Evolutionary conservation across 2,113 vertebrate genomes (phyloP).

Genomic region (Oriolus oriolus): DNA sequence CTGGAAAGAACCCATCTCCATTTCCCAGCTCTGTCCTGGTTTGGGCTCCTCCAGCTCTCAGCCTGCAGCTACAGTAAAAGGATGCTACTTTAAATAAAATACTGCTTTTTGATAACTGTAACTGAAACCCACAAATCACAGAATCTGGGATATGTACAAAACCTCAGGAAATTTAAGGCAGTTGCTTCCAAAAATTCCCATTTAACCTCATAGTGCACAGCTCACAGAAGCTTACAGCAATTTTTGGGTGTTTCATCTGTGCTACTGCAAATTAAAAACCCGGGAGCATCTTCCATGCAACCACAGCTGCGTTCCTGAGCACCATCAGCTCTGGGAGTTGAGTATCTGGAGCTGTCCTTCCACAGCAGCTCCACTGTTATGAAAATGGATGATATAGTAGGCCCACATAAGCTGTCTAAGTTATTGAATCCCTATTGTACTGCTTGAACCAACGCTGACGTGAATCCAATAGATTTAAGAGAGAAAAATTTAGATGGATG

Average conservation of each 20-base stretch:
- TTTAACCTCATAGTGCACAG: not conserved
- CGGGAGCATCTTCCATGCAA: not conserved
- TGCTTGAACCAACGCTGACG: not conserved
- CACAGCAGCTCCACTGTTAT: accelerated
- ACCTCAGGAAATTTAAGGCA: not conserved
- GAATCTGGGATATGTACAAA: not conserved
- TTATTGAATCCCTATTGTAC: not conserved
- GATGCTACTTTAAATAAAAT: not conserved
- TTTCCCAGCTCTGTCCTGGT: not conserved
- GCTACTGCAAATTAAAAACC: not conserved
- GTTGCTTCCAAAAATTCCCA: not conserved
- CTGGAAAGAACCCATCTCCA: slow-evolving; percentile 21
- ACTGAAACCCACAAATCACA: not conserved
- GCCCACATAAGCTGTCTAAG: not conserved
- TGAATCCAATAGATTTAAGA: not conserved
- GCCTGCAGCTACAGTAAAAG: not conserved
- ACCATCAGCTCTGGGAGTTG: not conserved
- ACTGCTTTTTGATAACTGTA: not conserved
- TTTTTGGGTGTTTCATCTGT: not conserved
- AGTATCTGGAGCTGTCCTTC: not conserved
- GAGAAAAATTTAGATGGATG: slow-evolving; percentile 30
- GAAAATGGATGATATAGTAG: not conserved
- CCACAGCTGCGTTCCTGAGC: not conserved
- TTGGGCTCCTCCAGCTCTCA: not conserved
- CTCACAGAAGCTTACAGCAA: not conserved